phyloP scores from a whole-genome alignment of 2,113 vertebrate genomes.

The Trogon surrucura region DNA sequence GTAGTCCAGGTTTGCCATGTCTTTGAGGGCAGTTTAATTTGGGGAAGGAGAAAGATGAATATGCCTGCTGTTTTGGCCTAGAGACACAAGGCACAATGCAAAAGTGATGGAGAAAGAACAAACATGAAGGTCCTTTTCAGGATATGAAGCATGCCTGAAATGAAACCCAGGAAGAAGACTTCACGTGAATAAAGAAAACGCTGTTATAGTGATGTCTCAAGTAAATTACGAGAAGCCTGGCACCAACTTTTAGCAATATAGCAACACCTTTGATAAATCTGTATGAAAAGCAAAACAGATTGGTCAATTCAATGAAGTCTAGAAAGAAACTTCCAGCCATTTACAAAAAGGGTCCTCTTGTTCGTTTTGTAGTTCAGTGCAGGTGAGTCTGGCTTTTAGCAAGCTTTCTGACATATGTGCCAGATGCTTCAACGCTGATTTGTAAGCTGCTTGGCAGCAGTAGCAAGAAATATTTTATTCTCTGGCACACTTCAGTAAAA shows the following conservation, averaged over 20 bases:
- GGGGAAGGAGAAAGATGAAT: background rate
- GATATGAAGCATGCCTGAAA: background rate
- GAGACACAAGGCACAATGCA: background rate
- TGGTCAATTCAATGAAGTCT: background rate
- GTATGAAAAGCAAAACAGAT: background rate
- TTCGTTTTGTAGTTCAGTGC: background rate
- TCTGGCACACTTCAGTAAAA: background rate
- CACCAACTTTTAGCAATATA: background rate
- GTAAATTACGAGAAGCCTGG: background rate
- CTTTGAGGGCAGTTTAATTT: background rate
- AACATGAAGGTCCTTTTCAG: background rate
- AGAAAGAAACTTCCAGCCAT: background rate
- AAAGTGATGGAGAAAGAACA: background rate
- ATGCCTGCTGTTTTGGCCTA: rapidly evolving
- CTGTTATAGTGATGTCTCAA: background rate
- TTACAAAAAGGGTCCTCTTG: background rate
- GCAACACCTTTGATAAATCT: background rate
- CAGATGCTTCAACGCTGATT: conserved; percentile 1
- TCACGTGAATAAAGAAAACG: background rate
- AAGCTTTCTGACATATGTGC: background rate
- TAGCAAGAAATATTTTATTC: background rate
- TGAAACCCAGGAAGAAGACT: background rate
- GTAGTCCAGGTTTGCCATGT: background rate
- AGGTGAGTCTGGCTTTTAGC: background rate
- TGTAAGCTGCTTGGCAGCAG: background rate